A percentile compares a stretch with the other conserved stretches of the same genome.
phyloP scores from a whole-genome alignment of 1,140 invertebrate genomes.

The Atopsyche davidsoni region DNA sequence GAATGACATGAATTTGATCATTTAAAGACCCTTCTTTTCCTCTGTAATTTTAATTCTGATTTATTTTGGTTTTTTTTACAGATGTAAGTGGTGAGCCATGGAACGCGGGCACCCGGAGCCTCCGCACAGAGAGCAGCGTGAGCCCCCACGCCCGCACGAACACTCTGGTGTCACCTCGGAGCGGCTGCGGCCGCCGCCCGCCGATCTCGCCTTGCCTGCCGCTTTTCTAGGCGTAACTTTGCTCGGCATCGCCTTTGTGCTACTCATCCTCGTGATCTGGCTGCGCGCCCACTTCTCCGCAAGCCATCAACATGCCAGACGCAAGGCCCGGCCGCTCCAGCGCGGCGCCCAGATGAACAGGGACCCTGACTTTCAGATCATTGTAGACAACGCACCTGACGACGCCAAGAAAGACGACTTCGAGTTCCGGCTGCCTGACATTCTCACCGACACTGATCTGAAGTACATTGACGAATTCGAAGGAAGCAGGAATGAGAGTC shows the following conservation, averaged over 20 bases:
- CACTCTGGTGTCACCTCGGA: slow-evolving; percentile 5
- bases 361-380: slow-evolving; percentile 10
- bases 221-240: slow-evolving; percentile 18
- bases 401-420: slow-evolving; percentile 20
- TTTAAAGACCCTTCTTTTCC: too few relatives aligned
- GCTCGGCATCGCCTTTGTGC: slow-evolving; percentile 17
- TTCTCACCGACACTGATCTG: slow-evolving; percentile 15
- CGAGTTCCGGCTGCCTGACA: slow-evolving; percentile 19
- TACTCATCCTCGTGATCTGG: slow-evolving; percentile 24
- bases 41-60: too few relatives aligned
- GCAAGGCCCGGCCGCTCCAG: background rate
- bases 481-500: slow-evolving; percentile 4
- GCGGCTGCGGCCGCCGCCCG: slow-evolving; percentile 3
- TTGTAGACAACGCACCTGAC: slow-evolving; percentile 10
- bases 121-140: background rate
- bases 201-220: slow-evolving; percentile 14
- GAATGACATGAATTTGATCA: background rate
- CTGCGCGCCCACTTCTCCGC: slow-evolving; percentile 13
- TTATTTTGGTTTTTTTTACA: slow-evolving; percentile 14
- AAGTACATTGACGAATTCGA: slow-evolving; percentile 21
- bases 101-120: slow-evolving; percentile 15
- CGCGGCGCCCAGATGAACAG: background rate
- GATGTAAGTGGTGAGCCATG: slow-evolving; percentile 23
- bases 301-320: slow-evolving; percentile 2
- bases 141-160: slow-evolving; percentile 5